These are phyloP conservation scores for Melanostoma scalare DNA, from an alignment of 2,888 invertebrate genomes.

Conservation along the genomic window DNA sequence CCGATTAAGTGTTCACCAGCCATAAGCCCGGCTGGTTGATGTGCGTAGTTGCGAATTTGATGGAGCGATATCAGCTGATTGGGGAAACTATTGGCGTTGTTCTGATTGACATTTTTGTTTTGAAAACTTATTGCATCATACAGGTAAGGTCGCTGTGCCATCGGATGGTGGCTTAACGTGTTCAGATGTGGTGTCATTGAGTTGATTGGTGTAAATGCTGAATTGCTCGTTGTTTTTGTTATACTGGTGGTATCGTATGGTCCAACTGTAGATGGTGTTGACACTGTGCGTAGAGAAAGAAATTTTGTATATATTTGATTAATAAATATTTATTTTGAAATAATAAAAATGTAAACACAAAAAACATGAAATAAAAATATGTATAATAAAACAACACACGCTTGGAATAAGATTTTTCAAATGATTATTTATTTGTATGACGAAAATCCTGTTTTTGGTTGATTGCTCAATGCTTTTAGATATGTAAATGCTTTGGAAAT, in stretches of 20 bases:
- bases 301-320: not conserved
- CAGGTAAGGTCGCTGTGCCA: slow-evolving; percentile 91
- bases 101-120: slow-evolving; percentile 86
- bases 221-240: slow-evolving; percentile 87
- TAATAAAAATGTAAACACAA: slow-evolving; percentile 3
- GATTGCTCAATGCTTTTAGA: too few relatives aligned
- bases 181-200: slow-evolving; percentile 90
- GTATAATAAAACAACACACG: not conserved
- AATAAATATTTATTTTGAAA: not conserved
- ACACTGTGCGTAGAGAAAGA: slow-evolving; percentile 73
- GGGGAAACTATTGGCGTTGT: slow-evolving; percentile 88
- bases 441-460: too few relatives aligned
- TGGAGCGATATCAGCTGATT: slow-evolving; percentile 97
- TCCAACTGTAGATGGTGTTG: slow-evolving; percentile 80
- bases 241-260: slow-evolving; percentile 83
- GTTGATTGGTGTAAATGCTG: slow-evolving; percentile 97
- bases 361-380: not conserved
- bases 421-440: too few relatives aligned
- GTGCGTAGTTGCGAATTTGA: slow-evolving; percentile 97
- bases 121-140: slow-evolving; percentile 97
- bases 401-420: too few relatives aligned
- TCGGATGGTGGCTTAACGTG: slow-evolving; percentile 86
- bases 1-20: slow-evolving; percentile 86
- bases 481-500: too few relatives aligned
- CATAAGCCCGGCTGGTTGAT: slow-evolving; percentile 91